Conservation (phyloP, 1,140 invertebrate species). For the Apis dorsata region DNA sequence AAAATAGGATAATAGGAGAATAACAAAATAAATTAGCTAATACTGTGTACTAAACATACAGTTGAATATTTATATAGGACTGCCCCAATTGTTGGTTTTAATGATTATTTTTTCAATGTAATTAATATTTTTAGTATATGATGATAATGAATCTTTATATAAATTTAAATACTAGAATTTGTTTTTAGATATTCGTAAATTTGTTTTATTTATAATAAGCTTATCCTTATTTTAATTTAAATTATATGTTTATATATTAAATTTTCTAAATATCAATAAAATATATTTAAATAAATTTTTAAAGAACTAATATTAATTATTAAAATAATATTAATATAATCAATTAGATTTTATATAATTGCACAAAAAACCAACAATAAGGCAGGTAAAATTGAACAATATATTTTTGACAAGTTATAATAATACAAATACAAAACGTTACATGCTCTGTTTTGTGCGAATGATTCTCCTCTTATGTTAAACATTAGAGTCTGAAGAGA, state of each 20-base stretch:
- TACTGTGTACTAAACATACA: conserved; percentile 73
- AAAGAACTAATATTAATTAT: neutral
- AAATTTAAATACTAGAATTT: neutral
- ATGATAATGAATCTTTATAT: neutral
- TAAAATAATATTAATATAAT: neutral
- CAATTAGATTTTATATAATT: conserved; percentile 10
- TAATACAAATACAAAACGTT: conserved; percentile 72
- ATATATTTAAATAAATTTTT: conserved; percentile 1
- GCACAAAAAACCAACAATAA: conserved; percentile 75
- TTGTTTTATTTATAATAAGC: conserved; percentile 13
- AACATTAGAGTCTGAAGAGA: conserved; percentile 8
- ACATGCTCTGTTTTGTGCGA: conserved; percentile 66
- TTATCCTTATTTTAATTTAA: conserved; percentile 15
- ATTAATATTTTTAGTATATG: neutral
- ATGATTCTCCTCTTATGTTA: conserved; percentile 63
- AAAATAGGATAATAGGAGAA: conserved; percentile 79
- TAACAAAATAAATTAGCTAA: conserved; percentile 78
- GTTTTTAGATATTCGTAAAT: neutral
- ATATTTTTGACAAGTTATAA: conserved; percentile 79
- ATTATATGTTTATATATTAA: conserved; percentile 1
- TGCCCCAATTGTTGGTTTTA: conserved; percentile 75
- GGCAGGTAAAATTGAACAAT: conserved; percentile 75
- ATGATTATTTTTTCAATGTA: conserved; percentile 34
- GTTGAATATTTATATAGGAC: conserved; percentile 75
- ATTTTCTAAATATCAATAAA: neutral